Evolutionary conservation across 2,888 invertebrate species (phyloP), one percentile per base, ranked within the genome.

Genomic region (Linyphia triangularis): DNA sequence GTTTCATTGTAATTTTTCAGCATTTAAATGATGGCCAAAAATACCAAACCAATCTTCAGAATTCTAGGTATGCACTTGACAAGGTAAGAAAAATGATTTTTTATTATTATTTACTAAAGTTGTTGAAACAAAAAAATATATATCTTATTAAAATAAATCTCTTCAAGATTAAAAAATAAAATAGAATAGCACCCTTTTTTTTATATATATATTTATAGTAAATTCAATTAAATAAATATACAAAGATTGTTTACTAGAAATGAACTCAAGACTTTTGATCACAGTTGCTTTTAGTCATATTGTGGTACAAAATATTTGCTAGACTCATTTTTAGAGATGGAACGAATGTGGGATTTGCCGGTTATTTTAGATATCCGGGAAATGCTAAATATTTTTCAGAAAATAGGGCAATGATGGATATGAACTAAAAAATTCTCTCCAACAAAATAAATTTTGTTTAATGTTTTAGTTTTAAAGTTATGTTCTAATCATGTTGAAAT

Each of bases 11-110:
- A 22, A 28, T 28, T 65, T 90, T 92, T 2, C 91, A 95, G 95
- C 95, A 96, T 92, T 94, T 96, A 90, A 94, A 94, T 91, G 96
- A 96, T 92, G 96, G 96, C 79, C 94, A 95, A 40, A 94, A 95
- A 91, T 94, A 96, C 92, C 95, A 96, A 93, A 94, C 95, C 90
- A 94, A 94, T 91, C 94, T 97, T 90, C 94, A 94, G 90, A 93
- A 94, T 91, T 96, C 96, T 92, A 94, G 96, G 90, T 95, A 95
- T 83, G 94, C 95, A 90, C 93, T 97, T 92, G 96, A 97, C 90
- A 95, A 98, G 90, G 96, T 91, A 84, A 75, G 40, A 24, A 16
- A 51, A 13, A 51, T 4, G 33, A 33, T 6, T 4, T 4, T 9
- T 33, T 33, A 33, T 33, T 33, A 33, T 33, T 33, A 33, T 33